Percentiles rank a stretch among this genome's conserved stretches.
These are phyloP conservation scores for Cosmorhoe ocellata DNA, from an alignment of 2,888 invertebrate genomes.

Conservation along the genomic window DNA sequence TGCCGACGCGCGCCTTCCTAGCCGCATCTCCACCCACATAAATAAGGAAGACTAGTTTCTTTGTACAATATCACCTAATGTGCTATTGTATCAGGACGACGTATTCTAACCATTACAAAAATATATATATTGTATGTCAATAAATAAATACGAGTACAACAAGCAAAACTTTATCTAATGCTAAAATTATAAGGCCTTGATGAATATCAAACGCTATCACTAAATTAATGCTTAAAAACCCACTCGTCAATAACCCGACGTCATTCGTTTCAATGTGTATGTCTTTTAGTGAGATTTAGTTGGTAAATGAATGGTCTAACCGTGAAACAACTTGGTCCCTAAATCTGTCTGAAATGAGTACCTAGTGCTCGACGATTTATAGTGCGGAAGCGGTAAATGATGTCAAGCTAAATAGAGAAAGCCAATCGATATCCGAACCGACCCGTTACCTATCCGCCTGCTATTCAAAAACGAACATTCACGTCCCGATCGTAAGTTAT, in stretches of 20 bases:
- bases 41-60: constrained; percentile 81
- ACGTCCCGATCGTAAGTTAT: constrained; percentile 14
- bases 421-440: constrained; percentile 38
- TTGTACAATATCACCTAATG: constrained; percentile 79
- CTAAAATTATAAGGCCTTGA: constrained; percentile 75
- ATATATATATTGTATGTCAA: constrained; percentile 46
- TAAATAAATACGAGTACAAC: constrained; percentile 74
- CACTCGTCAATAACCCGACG: constrained; percentile 39
- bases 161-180: constrained; percentile 71
- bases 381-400: constrained; percentile 31
- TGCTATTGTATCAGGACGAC: constrained; percentile 68
- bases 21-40: constrained; percentile 50
- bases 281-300: constrained; percentile 65
- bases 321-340: constrained; percentile 60
- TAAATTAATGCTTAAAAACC: constrained; percentile 50
- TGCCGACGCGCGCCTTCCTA: constrained; percentile 36
- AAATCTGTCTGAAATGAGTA: constrained; percentile 50
- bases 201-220: constrained; percentile 71
- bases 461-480: constrained; percentile 24
- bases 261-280: constrained; percentile 53
- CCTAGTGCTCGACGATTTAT: constrained; percentile 34
- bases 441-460: constrained; percentile 32
- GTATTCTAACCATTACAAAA: constrained; percentile 65
- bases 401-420: constrained; percentile 39
- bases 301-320: constrained; percentile 34